Evolutionary conservation across 2,888 invertebrate species (phyloP).

Genomic region (Lordiphosa fenestrarum): DNA sequence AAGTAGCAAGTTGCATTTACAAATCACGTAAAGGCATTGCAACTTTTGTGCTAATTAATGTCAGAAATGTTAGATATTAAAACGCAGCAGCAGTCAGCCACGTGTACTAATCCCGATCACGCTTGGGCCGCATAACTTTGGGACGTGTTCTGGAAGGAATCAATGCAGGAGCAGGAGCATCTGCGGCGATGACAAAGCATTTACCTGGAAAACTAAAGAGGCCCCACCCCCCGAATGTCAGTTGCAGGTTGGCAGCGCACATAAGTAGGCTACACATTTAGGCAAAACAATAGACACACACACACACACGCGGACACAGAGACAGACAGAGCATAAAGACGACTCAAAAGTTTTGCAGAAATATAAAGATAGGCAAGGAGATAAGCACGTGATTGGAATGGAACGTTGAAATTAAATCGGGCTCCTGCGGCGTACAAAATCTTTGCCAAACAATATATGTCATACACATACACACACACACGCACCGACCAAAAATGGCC

Average conservation of each 20-base stretch:
- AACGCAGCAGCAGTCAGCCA: conserved; percentile 24
- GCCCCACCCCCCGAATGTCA: conserved; percentile 3
- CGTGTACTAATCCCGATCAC: conserved; percentile 57
- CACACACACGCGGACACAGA: conserved; percentile 7
- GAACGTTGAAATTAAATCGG: conserved; percentile 67
- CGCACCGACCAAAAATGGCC: conserved; percentile 44
- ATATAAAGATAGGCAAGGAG: conserved; percentile 63
- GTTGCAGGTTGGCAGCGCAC: conserved; percentile 3
- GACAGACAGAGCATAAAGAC: conserved; percentile 12
- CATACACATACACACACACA: conserved; percentile 37
- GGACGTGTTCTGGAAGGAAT: conserved; percentile 19
- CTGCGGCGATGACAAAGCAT: conserved; percentile 30
- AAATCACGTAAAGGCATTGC: conserved; percentile 53
- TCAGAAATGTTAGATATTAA: conserved; percentile 50
- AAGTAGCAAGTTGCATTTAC: conserved; percentile 29
- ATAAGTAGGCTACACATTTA: no score
- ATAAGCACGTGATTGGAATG: conserved; percentile 75
- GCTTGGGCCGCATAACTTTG: conserved; percentile 53
- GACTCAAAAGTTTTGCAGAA: conserved; percentile 58
- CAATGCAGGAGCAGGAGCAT: conserved; percentile 18
- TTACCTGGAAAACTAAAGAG: conserved; percentile 44
- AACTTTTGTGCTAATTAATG: conserved; percentile 61
- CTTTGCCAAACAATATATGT: conserved; percentile 66
- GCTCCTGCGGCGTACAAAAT: conserved; percentile 60
- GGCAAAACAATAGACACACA: conserved; percentile 7